A percentile compares a stretch with the other conserved stretches of the same genome.
These are phyloP conservation scores for Capreolus pygargus DNA, from an alignment of 2,113 vertebrate genomes.

Conservation along the genomic window DNA sequence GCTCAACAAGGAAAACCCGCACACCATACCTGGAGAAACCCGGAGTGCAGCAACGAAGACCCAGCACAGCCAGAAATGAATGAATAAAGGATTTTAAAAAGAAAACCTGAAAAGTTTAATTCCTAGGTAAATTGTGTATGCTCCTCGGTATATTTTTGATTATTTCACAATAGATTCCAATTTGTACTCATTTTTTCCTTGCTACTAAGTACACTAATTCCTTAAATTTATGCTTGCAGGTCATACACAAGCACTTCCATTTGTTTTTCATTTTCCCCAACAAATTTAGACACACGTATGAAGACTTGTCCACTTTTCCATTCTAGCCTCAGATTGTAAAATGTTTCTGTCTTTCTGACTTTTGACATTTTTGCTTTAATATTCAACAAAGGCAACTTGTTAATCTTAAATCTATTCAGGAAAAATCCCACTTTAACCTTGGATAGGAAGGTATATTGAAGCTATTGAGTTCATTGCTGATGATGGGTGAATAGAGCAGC, in stretches of 20 bases:
- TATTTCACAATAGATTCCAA: conserved; percentile 9
- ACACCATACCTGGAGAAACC: neutral
- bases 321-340: neutral
- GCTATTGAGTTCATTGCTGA: conserved; percentile 54
- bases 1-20: neutral
- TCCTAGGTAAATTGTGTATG: neutral
- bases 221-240: conserved; percentile 2
- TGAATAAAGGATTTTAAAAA: neutral
- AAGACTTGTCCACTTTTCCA: neutral
- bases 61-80: neutral
- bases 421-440: neutral
- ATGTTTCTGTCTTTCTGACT: neutral
- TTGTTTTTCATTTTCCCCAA: conserved; percentile 19
- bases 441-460: conserved; percentile 64
- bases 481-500: conserved; percentile 45
- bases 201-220: neutral
- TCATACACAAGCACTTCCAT: neutral
- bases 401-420: neutral
- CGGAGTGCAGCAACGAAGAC: neutral
- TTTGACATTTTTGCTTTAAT: neutral
- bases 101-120: conserved; percentile 15
- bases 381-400: conserved; percentile 24
- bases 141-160: conserved; percentile 1
- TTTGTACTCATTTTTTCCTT: neutral
- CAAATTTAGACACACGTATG: neutral